Evolutionary conservation across 2,888 invertebrate genomes (phyloP).

Genomic region (Ceriagrion tenellum): DNA sequence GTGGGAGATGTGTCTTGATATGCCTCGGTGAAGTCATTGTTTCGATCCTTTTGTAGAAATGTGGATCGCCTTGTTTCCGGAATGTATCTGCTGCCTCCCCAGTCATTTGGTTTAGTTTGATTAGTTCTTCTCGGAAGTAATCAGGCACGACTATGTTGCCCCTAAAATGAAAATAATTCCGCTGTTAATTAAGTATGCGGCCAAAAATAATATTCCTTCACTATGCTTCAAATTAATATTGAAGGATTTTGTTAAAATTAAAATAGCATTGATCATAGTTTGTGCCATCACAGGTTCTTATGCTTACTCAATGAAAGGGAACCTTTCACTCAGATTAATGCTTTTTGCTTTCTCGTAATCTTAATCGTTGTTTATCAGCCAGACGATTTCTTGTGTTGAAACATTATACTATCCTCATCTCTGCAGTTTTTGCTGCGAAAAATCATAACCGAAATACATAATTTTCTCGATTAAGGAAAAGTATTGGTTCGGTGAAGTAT

Average conservation of each 20-base stretch:
- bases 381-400: constrained; percentile 75
- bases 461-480: too few species aligned
- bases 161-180: constrained; percentile 77
- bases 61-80: neutral
- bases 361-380: constrained; percentile 74
- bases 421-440: too few species aligned
- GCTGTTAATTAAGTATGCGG: too few species aligned
- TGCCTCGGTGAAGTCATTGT: constrained; percentile 80
- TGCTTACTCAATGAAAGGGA: constrained; percentile 76
- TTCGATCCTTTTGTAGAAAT: constrained; percentile 68
- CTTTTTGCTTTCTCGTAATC: constrained; percentile 74
- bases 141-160: constrained; percentile 87
- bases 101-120: constrained; percentile 81
- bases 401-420: too few species aligned
- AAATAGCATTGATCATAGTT: too few species aligned
- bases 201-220: too few species aligned
- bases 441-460: too few species aligned
- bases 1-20: constrained; percentile 88
- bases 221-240: too few species aligned
- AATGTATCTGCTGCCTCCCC: constrained; percentile 80
- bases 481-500: too few species aligned
- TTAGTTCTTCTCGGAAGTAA: constrained; percentile 82
- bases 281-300: too few species aligned
- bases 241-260: too few species aligned
- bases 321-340: constrained; percentile 74